Evolutionary conservation across 2,888 invertebrate species (phyloP).

Genomic region (Erebia epiphron): DNA sequence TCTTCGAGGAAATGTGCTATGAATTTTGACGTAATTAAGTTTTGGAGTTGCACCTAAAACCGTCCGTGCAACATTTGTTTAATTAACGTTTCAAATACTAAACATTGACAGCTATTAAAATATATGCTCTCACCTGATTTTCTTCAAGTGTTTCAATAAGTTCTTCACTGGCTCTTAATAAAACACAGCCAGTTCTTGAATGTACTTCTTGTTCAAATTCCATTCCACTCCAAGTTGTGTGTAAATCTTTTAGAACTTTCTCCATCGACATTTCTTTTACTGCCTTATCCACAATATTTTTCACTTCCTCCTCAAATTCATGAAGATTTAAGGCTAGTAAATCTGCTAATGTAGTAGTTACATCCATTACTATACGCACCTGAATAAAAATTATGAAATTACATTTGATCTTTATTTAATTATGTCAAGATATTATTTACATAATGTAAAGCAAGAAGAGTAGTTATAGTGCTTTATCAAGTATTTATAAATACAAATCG

Average conservation of each 20-base stretch:
- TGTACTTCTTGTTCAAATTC: constrained; percentile 96
- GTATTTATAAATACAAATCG: background rate
- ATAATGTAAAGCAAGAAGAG: constrained; percentile 1
- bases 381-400: constrained; percentile 56
- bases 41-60: constrained; percentile 93
- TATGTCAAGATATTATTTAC: background rate
- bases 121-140: constrained; percentile 88
- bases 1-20: constrained; percentile 97
- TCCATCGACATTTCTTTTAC: constrained; percentile 99
- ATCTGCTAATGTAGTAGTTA: constrained; percentile 95
- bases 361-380: constrained; percentile 97
- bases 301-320: constrained; percentile 98
- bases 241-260: constrained; percentile 94
- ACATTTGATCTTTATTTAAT: background rate
- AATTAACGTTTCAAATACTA: background rate
- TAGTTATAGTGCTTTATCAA: background rate
- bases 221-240: constrained; percentile 96
- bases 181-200: constrained; percentile 91
- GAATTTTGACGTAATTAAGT: constrained; percentile 97
- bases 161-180: constrained; percentile 96
- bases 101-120: background rate
- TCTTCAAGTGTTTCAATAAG: constrained; percentile 98
- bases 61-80: constrained; percentile 16
- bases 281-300: constrained; percentile 98
- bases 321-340: constrained; percentile 95